phyloP scores from a whole-genome alignment of 2,797 vertebrate species.

The Sebastes minor region DNA sequence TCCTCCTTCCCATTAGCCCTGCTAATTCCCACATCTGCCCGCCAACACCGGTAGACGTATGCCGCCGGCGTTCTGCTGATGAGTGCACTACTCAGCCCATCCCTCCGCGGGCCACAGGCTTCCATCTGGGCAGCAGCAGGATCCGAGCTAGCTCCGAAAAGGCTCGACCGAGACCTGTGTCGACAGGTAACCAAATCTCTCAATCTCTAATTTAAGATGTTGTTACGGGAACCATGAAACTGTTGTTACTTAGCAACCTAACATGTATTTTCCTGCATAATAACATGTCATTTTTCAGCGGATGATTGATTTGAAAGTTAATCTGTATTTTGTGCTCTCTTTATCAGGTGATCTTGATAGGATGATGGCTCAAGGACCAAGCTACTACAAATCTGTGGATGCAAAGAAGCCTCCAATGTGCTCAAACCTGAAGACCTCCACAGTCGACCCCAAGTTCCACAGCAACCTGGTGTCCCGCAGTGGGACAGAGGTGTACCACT shows the following conservation, averaged over 20 bases:
- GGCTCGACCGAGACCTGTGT: slow-evolving; percentile 88
- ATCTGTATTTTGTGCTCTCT: slow-evolving; percentile 33
- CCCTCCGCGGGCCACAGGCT: slow-evolving; percentile 75
- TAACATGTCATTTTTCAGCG: background rate
- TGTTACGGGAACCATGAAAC: slow-evolving; percentile 1
- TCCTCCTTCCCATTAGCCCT: slow-evolving; percentile 70
- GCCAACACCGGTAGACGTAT: slow-evolving; percentile 64
- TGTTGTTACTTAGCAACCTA: slow-evolving; percentile 14
- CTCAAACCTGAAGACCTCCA: slow-evolving; percentile 61
- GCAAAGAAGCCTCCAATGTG: slow-evolving; percentile 58
- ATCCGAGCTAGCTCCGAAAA: slow-evolving; percentile 73
- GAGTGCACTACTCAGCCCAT: slow-evolving; percentile 83
- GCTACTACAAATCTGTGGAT: slow-evolving; percentile 73
- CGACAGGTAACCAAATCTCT: slow-evolving; percentile 86
- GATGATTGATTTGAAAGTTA: background rate
- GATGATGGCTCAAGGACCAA: slow-evolving; percentile 71
- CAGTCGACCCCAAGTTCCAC: slow-evolving; percentile 87
- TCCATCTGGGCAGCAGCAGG: slow-evolving; percentile 77
- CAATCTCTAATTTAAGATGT: slow-evolving; percentile 4
- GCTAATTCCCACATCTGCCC: slow-evolving; percentile 50
- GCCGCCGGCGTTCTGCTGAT: slow-evolving; percentile 88
- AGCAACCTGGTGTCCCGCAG: slow-evolving; percentile 87
- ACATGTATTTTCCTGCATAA: slow-evolving; percentile 29
- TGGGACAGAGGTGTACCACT: slow-evolving; percentile 89
- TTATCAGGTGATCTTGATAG: slow-evolving; percentile 91